Base-by-base conservation (phyloP, 2,797 vertebrate species). In the Arremon aurantiirostris region DNA sequence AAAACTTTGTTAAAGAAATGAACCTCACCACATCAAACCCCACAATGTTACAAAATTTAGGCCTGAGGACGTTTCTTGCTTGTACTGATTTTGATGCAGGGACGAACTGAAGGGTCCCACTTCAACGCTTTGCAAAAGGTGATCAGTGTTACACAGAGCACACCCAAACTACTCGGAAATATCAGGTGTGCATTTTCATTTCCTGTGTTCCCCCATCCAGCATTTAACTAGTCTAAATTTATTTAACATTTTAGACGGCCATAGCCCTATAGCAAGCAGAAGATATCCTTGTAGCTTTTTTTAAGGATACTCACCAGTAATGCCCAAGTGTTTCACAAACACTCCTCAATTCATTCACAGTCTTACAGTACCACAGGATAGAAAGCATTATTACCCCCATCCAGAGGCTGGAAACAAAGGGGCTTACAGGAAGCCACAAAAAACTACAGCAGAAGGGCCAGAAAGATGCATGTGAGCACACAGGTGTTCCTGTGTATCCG, bases 401-500 rank as follows among this genome's bases (percentile, higher is more conserved):
- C 10, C 49, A 79, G 28, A 80, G 72, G 75, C 0, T 55, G 57
- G 52, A 59, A 80, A 70, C 11, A 57, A 49, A 69, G 6, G 11
- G 12, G 28, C 12, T 65, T 42, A 52, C 0, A 3, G 21, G 34
- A 93, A 89, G 27, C 7, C 13, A 41, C 18, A 52, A 18, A 65
- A 49, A 21, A 57, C 32, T 24, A 49, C 7, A 53, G 20, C 15
- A 82, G 46, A 86, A 76, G 23, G 26, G 26, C 12, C 42, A 75
- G n/a, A 37, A 87, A 86, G 46, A 56, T 53, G 30, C 15, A 28
- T 9, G 39, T 39, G 77, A 81, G 28, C 20, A 52, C 14, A 15
- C 15, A 7, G 37, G 11, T 50, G 10, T 19, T 64, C 26, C 28
- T 34, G 27, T 1, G 0, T 10, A n/a, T 34, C 37, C 30, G 6